Percentiles rank a stretch among this genome's conserved stretches.
Conservation (phyloP, 2,888 invertebrate species). For the Aphrophora alni region DNA sequence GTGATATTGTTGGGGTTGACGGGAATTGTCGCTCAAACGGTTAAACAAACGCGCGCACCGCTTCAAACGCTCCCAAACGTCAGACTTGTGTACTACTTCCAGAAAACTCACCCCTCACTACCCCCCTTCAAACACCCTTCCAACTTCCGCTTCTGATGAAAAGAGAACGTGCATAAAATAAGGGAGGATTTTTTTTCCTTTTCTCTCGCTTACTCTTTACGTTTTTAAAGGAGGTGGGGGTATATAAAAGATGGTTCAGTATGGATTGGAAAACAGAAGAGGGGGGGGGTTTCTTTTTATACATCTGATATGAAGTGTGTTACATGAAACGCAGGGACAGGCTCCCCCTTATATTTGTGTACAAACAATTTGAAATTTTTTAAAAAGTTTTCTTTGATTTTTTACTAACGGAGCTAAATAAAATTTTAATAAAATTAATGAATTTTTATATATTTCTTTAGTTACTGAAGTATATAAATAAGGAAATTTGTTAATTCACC, state of each 20-base stretch:
- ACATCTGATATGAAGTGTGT: constrained; percentile 14
- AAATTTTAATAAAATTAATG: no score
- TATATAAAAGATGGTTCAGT: constrained; percentile 33
- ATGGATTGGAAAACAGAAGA: constrained; percentile 29
- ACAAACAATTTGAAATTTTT: no score
- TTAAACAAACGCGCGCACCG: constrained; percentile 17
- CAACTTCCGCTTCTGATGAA: constrained; percentile 40
- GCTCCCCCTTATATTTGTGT: no score
- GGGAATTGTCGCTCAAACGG: constrained; percentile 22
- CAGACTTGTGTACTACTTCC: neutral
- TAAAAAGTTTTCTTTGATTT: no score
- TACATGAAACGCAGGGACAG: neutral
- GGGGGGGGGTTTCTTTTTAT: constrained; percentile 22
- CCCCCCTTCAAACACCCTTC: constrained; percentile 14
- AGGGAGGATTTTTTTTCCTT: constrained; percentile 39
- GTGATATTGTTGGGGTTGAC: neutral
- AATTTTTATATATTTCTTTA: no score
- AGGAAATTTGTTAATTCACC: no score
- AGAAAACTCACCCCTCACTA: constrained; percentile 1
- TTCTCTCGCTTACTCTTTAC: neutral
- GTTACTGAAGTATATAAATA: no score
- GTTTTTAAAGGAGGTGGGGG: constrained; percentile 19
- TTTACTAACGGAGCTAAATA: no score
- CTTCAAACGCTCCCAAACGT: constrained; percentile 12
- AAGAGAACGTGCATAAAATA: constrained; percentile 43